These are phyloP conservation scores for Falco cherrug DNA, from an alignment of 2,797 vertebrate species.

Conservation along the genomic window DNA sequence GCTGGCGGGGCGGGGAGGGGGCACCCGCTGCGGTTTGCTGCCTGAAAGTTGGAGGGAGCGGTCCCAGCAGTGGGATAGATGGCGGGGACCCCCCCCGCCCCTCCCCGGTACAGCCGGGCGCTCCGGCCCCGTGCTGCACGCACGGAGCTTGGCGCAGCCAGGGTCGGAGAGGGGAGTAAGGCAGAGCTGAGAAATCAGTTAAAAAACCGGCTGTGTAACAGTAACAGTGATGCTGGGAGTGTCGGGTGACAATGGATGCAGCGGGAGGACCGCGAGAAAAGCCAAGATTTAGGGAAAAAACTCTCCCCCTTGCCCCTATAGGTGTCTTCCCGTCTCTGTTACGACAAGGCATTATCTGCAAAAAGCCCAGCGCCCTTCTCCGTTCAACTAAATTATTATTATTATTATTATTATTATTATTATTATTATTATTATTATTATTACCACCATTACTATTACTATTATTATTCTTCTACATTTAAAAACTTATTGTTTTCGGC, in stretches of 20 bases:
- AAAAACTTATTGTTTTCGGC: conserved; percentile 41
- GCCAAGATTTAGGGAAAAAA: neutral
- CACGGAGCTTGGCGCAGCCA: neutral
- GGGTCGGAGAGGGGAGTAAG: neutral
- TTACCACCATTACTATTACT: neutral
- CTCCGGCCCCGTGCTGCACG: neutral
- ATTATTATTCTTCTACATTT: neutral
- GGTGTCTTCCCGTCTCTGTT: neutral
- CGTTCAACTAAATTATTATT: neutral
- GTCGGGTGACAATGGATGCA: neutral
- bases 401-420: too few species aligned
- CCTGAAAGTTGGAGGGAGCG: neutral
- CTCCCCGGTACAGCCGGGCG: neutral
- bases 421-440: too few species aligned
- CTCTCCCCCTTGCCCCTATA: neutral
- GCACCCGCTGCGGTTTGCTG: neutral
- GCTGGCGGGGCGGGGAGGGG: neutral
- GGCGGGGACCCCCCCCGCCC: neutral
- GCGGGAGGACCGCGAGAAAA: neutral
- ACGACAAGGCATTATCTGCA: neutral
- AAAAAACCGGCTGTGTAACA: neutral
- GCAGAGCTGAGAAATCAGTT: neutral
- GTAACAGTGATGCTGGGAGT: neutral
- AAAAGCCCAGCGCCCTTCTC: neutral
- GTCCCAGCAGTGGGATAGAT: neutral